Evolutionary conservation across 1,140 invertebrate genomes (phyloP).

Genomic region (Pantala flavescens): DNA sequence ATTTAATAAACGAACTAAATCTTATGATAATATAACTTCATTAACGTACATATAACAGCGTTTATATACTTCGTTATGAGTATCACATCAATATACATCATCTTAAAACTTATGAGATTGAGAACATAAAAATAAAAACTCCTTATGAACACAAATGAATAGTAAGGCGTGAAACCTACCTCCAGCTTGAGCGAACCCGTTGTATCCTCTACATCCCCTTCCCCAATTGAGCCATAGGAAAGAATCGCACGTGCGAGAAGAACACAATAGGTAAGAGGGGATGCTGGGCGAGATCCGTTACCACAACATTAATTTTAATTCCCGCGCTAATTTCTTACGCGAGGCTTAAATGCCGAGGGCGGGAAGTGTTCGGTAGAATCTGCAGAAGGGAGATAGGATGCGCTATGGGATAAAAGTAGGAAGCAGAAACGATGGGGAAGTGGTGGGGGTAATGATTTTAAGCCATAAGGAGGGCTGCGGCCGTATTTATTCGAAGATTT

Average conservation of each 20-base stretch:
- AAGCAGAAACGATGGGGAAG: background rate
- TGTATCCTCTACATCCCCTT: no score
- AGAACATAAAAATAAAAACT: no score
- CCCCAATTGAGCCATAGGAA: background rate
- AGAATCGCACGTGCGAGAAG: background rate
- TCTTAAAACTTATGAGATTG: no score
- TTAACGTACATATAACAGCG: no score
- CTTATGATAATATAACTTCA: no score
- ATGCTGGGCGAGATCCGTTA: background rate
- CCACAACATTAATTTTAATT: slow-evolving; percentile 8
- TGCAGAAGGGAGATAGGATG: background rate
- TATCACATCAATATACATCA: no score
- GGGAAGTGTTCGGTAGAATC: background rate
- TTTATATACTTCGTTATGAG: no score
- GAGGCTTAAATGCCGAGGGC: background rate
- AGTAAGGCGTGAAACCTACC: background rate
- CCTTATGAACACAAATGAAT: background rate
- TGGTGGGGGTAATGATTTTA: background rate
- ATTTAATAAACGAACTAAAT: no score
- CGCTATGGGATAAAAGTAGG: background rate
- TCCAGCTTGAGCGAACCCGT: no score
- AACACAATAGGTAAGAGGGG: background rate
- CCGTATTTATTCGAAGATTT: no score
- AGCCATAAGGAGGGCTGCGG: no score
- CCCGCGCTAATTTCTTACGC: background rate